Evolutionary conservation across 2,113 vertebrate genomes (phyloP), one percentile per base, ranked within the genome.

Genomic region (Sclerurus mexicanus): DNA sequence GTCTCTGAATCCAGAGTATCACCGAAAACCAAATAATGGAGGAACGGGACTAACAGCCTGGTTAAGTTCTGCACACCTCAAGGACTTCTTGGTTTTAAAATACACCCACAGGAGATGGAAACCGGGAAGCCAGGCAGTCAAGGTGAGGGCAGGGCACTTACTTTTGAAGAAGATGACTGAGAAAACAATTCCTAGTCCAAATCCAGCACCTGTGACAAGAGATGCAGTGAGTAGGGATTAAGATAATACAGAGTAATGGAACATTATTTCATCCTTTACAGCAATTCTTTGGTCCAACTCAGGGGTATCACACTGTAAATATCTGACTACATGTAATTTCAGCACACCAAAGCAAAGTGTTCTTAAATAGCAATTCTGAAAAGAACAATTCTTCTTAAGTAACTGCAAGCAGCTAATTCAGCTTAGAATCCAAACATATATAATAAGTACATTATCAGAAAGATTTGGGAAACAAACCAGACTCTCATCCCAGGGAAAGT

Each of bases 141-240:
- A 25, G 24, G n/a, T 40, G 4, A 27, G 31, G 2, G 24, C 44
- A 52, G 11, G 4, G n/a, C 40, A 99, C 99, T 99, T 97, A 99
- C 99, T 98, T 98, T 99, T 99, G 95, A 99, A 99, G 98, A 99
- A 97, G 83, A 99, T 97, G 85, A 99, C 97, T 31, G 99, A 99
- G 95, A 99, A 98, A 94, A 99, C 95, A 53, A 99, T 90, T 91
- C 99, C 99, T 94, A 99, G 95, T 66, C 98, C 98, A 14, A 99
- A 98, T 88, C 99, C 99, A 66, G 98, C 98, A 89, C 98, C 99
- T 99, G 96, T 15, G 95, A 96, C 86, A 87, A 59, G 46, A 93
- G 95, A 89, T 33, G 69, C 92, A 96, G 95, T 1, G 7, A 74
- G 59, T 81, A 30, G 82, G 27, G 44, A 79, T 27, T 33, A 27